Evolutionary conservation across 1,140 invertebrate species (phyloP), one percentile per base, ranked within the genome.

Genomic region (Caenorhabditis tropicalis): DNA sequence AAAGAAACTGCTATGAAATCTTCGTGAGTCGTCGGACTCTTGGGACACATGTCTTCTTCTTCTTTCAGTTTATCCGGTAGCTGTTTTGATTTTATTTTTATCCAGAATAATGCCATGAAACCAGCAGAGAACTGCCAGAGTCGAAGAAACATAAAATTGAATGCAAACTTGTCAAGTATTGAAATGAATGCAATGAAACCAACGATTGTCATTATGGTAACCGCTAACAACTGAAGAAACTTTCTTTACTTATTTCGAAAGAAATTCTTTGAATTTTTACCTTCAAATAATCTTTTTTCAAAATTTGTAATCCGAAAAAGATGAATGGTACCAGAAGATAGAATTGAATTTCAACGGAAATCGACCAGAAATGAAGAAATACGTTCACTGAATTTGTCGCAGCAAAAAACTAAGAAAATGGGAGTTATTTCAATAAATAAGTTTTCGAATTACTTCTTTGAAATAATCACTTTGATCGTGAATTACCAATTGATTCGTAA

Each of bases 71-170:
- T 43, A 15, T 43, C 15, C 2, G 53, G 53, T 2, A 56, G 29
- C 16, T 16, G 6, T 19, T 9, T 56, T 33, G n/a, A 7, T 2
- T 81, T 56, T 0, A 19, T 49, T 46, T 31, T 31, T 3, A 1
- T 81, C 24, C 29, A 31, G 15, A 27, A 56, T 7, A 56, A 2
- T 0, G 53, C 53, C 1, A 27, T 27, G 24, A 82, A 58, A 43
- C 81, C 81, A 27, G 81, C 56, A 2, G 49, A 43, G 65, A 82
- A 82, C 24, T 82, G 81, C 81, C 81, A 82, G 5, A 82, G 21
- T 19, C 81, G 33, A 7, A 36, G 33, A 9, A 82, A 36, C 51
- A 33, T 43, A 29, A 58, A 82, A 31, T 82, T 82, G 56, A 82
- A 82, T 19, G 81, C 51, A 21, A 82, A 82, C 5, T 39, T 39